Conservation (phyloP, 2,888 invertebrate genomes). For the Rutpela maculata region DNA sequence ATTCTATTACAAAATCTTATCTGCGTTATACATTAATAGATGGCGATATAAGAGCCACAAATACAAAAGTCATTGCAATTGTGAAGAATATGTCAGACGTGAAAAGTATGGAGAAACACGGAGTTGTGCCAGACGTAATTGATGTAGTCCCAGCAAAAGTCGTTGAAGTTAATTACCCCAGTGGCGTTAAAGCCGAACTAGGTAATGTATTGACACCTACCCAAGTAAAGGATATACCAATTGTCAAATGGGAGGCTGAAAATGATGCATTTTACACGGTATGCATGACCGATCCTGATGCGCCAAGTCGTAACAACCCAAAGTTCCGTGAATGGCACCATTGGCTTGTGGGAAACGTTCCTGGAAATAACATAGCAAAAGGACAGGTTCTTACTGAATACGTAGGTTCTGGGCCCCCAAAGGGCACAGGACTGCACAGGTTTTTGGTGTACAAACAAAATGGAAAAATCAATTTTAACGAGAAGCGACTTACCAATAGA, state of each 20-base stretch:
- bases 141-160: conserved; percentile 48
- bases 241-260: conserved; percentile 79
- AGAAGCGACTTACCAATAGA: conserved; percentile 72
- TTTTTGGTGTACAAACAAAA: conserved; percentile 83
- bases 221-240: conserved; percentile 82
- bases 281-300: conserved; percentile 81
- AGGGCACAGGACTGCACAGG: conserved; percentile 83
- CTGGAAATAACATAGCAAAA: background rate
- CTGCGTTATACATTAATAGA: background rate
- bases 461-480: conserved; percentile 70
- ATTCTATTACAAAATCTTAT: background rate
- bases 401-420: conserved; percentile 81
- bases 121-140: conserved; percentile 26
- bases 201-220: conserved; percentile 84
- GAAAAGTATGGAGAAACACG: background rate
- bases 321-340: conserved; percentile 85
- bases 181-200: conserved; percentile 50
- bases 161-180: conserved; percentile 62
- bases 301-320: conserved; percentile 82
- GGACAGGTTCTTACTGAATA: conserved; percentile 81
- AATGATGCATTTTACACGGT: conserved; percentile 78
- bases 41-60: background rate
- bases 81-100: background rate
- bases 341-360: conserved; percentile 44
- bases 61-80: background rate